A percentile compares a stretch with the other conserved stretches of the same genome.
Evolutionary conservation across 2,113 vertebrate species (phyloP).

Genomic region (Brachirus orientalis): DNA sequence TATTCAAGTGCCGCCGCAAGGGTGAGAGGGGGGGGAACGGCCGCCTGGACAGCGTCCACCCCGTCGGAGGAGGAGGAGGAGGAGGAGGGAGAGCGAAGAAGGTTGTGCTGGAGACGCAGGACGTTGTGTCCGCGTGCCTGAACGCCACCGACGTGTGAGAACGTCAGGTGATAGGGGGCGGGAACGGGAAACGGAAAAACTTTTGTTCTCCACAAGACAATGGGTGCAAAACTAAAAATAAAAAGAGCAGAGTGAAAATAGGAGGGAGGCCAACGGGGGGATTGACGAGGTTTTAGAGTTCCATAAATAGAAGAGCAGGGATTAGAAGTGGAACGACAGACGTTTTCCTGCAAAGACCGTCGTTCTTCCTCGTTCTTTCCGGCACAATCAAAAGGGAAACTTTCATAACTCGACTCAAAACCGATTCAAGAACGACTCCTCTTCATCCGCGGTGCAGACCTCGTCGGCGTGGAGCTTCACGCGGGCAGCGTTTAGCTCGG

Average conservation of each 20-base stretch:
- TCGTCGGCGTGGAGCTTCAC: too few species aligned
- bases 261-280: slow-evolving; percentile 1
- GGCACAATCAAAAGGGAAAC: too few species aligned
- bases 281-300: slow-evolving; percentile 18
- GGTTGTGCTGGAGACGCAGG: slow-evolving; percentile 60
- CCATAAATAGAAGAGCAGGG: slow-evolving; percentile 26
- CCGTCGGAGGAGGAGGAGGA: not conserved
- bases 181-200: too few species aligned
- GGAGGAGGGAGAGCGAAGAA: slow-evolving; percentile 48
- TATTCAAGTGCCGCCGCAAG: slow-evolving; percentile 86
- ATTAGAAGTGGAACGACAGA: slow-evolving; percentile 17
- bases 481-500: too few species aligned
- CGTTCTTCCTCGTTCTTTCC: too few species aligned
- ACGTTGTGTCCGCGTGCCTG: slow-evolving; percentile 56
- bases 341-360: not conserved
- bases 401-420: too few species aligned
- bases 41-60: slow-evolving; percentile 64
- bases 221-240: too few species aligned
- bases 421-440: too few species aligned
- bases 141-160: slow-evolving; percentile 87
- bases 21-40: slow-evolving; percentile 38
- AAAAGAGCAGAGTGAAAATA: not conserved
- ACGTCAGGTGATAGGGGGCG: not conserved
- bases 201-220: too few species aligned
- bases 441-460: too few species aligned